A percentile compares a stretch with the other conserved stretches of the same genome.
These are phyloP conservation scores for Nemapogon koenigi DNA, from an alignment of 2,888 invertebrate species.

Conservation along the genomic window DNA sequence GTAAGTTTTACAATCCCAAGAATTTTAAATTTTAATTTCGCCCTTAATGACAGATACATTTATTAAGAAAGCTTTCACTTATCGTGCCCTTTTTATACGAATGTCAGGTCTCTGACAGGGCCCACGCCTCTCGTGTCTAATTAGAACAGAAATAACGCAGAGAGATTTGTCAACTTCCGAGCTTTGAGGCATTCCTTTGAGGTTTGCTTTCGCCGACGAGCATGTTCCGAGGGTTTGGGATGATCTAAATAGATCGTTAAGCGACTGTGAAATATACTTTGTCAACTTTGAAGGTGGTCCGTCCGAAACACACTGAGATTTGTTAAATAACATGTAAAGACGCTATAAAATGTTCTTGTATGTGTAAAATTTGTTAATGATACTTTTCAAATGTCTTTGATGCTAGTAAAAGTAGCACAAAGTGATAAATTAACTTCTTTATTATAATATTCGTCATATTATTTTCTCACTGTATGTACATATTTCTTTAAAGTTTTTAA, in stretches of 20 bases:
- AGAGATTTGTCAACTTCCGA: constrained; percentile 58
- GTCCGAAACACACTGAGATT: constrained; percentile 3
- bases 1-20: no score
- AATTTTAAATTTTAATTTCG: no score
- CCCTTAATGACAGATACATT: constrained; percentile 6
- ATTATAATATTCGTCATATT: no score
- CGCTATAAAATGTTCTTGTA: constrained; percentile 6
- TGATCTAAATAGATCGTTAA: constrained; percentile 49
- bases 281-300: constrained; percentile 40
- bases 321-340: constrained; percentile 6
- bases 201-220: constrained; percentile 27
- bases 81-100: constrained; percentile 6
- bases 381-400: constrained; percentile 5
- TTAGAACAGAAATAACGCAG: constrained; percentile 60
- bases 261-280: constrained; percentile 46
- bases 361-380: constrained; percentile 7
- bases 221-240: constrained; percentile 20
- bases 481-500: neutral
- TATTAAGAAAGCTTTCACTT: constrained; percentile 6
- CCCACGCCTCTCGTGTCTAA: constrained; percentile 48
- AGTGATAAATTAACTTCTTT: constrained; percentile 1
- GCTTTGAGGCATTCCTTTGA: constrained; percentile 54
- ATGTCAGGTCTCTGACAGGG: constrained; percentile 21
- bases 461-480: neutral
- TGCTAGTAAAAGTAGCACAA: constrained; percentile 5